Base-by-base conservation (phyloP, 1,140 invertebrate species). In the Eufriesea mexicana region DNA sequence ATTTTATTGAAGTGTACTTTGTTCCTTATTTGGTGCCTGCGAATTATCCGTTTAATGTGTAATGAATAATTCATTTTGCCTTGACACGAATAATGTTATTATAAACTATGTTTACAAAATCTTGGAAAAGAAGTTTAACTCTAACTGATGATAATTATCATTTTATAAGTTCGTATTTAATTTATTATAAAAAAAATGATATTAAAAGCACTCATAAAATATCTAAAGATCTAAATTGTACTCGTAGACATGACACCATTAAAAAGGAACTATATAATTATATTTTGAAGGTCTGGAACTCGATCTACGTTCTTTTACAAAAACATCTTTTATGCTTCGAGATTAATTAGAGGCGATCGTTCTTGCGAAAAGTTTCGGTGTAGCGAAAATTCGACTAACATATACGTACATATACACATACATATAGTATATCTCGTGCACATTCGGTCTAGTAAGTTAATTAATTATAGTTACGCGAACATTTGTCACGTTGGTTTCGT, bases 381-480 rank as follows among this genome's bases (percentile, higher is more conserved):
- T 76, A 68, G 57, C 71, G 71, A 72, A 59, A 74, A 62, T 67
- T 81, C 71, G 67, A 75, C 86, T 80, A 87, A 74, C 64, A 85
- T 74, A 83, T 68, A 85, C 59, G 61, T 83, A 66, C 54, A 79
- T 71, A 83, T 76, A 77, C 77, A 72, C 62, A 74, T 84, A 85
- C 25, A 78, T 66, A 78, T 83, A 86, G 35, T 71, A 82, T 82
- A 82, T 82, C 75, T 76, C 78, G 61, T 72, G 71, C 55, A 54
- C 55, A 73, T 76, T 67, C 57, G 68, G 68, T 74, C 66, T 76
- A 57, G 61, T 59, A 80, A 80, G 64, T 88, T 79, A 84, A 79
- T 84, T 87, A 84, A 74, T 84, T 87, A 87, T 80, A 87, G 70
- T 86, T 87, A 87, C 73, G 68, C 64, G 81, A 77, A 84, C 76